Conservation (phyloP, 2,888 invertebrate genomes). For the Odiellus spinosus region DNA sequence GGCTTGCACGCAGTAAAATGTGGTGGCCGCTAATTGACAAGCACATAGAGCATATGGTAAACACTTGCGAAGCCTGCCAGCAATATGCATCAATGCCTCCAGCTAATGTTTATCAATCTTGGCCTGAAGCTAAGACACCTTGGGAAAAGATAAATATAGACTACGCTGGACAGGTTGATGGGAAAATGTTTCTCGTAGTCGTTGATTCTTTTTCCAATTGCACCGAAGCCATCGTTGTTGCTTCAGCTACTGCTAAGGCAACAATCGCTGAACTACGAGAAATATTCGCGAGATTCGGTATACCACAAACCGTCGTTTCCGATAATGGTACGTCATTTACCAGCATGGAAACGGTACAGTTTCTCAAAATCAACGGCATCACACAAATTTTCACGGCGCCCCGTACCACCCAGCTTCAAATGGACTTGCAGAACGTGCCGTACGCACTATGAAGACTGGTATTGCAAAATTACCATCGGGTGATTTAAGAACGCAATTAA, state of each 20-base stretch:
- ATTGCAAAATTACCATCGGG: too few species aligned
- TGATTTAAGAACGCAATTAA: too few species aligned
- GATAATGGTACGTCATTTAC: constrained; percentile 26
- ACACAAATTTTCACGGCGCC: too few species aligned
- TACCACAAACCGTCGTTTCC: constrained; percentile 22
- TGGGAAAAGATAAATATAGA: constrained; percentile 30
- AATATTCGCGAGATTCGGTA: constrained; percentile 21
- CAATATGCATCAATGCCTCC: constrained; percentile 10
- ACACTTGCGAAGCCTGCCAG: too few species aligned
- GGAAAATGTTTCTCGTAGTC: constrained; percentile 25
- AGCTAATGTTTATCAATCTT: not conserved
- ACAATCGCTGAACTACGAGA: constrained; percentile 18
- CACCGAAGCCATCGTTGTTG: constrained; percentile 25
- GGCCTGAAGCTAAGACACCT: constrained; percentile 5
- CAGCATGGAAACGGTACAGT: too few species aligned
- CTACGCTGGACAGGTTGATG: constrained; percentile 29
- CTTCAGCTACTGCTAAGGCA: constrained; percentile 8
- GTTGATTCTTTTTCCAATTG: constrained; percentile 32
- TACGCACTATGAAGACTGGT: too few species aligned
- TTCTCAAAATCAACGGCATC: too few species aligned
- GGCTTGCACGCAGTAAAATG: too few species aligned
- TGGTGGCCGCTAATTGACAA: too few species aligned
- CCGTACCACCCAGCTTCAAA: too few species aligned
- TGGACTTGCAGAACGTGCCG: too few species aligned
- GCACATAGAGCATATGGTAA: too few species aligned